phyloP scores from a whole-genome alignment of 2,797 vertebrate genomes.

The Parambassis ranga region DNA sequence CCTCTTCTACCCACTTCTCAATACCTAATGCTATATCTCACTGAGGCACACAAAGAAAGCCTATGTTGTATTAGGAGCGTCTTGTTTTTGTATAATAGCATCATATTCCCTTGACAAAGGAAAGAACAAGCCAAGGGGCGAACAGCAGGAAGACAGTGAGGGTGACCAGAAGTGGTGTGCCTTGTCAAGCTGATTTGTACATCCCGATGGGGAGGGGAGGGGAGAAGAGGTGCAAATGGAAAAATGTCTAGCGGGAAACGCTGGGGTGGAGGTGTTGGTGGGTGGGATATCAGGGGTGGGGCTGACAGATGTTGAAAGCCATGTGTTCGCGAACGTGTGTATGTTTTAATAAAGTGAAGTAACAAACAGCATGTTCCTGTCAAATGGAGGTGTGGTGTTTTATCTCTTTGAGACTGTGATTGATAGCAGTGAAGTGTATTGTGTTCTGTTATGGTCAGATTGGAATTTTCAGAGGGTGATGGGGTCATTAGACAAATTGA shows the following conservation, averaged over 20 bases:
- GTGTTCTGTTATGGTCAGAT: neutral
- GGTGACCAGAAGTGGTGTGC: constrained; percentile 60
- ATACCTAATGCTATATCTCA: constrained; percentile 9
- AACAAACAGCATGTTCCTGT: constrained; percentile 25
- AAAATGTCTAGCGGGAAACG: constrained; percentile 73
- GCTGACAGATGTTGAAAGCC: constrained; percentile 47
- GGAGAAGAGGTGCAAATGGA: constrained; percentile 80
- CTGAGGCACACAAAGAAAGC: constrained; percentile 12
- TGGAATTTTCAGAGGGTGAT: neutral
- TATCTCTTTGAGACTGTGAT: constrained; percentile 1
- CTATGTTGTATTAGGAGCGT: constrained; percentile 25
- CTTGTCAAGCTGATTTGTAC: constrained; percentile 69
- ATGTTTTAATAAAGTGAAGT: constrained; percentile 9
- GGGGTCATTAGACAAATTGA: constrained; percentile 11
- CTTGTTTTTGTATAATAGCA: constrained; percentile 60
- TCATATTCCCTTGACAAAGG: constrained; percentile 35
- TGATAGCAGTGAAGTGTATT: neutral
- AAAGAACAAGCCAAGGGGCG: neutral
- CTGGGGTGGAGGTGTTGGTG: constrained; percentile 31
- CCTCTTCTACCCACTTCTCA: constrained; percentile 19
- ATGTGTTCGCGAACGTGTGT: constrained; percentile 15
- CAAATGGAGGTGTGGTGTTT: constrained; percentile 22
- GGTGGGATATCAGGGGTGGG: constrained; percentile 44
- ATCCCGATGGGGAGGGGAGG: constrained; percentile 29
- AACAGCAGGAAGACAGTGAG: constrained; percentile 7